Evolutionary conservation across 2,113 vertebrate species (phyloP).

Genomic region (Meriones unguiculatus): DNA sequence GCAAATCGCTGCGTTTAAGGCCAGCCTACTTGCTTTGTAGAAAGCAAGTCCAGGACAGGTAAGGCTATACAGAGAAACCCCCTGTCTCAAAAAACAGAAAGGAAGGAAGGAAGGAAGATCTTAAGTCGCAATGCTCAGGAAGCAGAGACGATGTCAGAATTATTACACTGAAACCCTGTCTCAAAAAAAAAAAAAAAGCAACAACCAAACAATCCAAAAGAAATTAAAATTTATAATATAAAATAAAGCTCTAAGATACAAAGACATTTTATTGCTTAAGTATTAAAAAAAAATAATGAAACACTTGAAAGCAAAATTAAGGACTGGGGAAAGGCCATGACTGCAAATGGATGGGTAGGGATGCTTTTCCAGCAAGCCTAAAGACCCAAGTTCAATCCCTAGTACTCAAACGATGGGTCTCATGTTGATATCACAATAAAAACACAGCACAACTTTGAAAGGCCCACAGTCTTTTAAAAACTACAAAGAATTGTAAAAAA

Average conservation of each 20-base stretch:
- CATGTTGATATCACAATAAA: background rate
- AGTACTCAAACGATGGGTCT: background rate
- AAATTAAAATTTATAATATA: background rate
- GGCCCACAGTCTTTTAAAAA: background rate
- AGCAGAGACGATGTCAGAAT: background rate
- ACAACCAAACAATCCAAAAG: background rate
- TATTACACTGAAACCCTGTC: background rate
- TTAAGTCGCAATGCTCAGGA: background rate
- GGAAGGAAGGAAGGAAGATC: no score
- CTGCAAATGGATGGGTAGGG: background rate
- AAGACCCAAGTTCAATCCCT: background rate
- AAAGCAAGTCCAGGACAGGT: no score
- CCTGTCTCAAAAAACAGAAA: no score
- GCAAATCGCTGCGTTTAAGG: no score
- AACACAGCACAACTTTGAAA: background rate
- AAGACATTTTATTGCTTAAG: background rate
- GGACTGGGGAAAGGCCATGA: slow-evolving; percentile 27
- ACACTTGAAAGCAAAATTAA: background rate
- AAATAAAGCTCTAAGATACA: background rate
- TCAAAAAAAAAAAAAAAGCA: background rate
- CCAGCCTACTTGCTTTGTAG: no score
- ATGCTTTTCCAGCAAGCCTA: background rate
- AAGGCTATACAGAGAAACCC: no score
- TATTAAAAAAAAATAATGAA: background rate
- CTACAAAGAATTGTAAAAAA: background rate